Evolutionary conservation across 1,140 invertebrate species (phyloP), one percentile per base, ranked within the genome.

Genomic region (Temnothorax curvispinosus): DNA sequence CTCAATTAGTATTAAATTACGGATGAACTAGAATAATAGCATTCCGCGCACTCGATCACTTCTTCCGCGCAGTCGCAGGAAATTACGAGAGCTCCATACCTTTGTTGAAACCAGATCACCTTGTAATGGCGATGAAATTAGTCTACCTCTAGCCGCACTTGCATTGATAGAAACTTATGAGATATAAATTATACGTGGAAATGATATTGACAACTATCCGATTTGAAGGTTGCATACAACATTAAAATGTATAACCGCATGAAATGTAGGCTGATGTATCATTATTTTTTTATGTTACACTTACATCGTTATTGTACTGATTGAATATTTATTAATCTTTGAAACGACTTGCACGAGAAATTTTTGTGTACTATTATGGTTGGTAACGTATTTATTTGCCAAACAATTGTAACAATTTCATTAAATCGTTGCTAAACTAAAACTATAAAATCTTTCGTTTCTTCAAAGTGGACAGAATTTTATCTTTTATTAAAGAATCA

Each of bases 111-210:
- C 67, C 69, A 81, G 78, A 81, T 81, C 78, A 81, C 64, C 27
- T 47, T 27, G 21, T 82, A 71, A 81, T 71, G 52, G 78, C 78
- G 41, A 82, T 84, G 80, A 74, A 84, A 84, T 84, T 74, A 84
- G 54, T 74, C 69, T 74, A 84, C 11, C 41, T 60, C 13, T 32
- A 84, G 18, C 27, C 52, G 35, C 47, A 81, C 69, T 60, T 38
- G 69, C 41, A 74, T 60, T 13, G 69, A 18, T 38, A 21, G 38
- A 72, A 81, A 58, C 38, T 82, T 72, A 71, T 5, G 52, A 44
- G 50, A 58, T 72, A 82, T 72, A 58, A 82, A 72, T 82, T 72
- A 58, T 21, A 72, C 1, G 8, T 71, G 78, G 58, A 56, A 81
- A 56, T 69, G 18, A 64, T 60, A 18, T 65, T 41, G 74, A 62